Evolutionary conservation across 2,113 vertebrate genomes (phyloP), one percentile per base, ranked within the genome.

Genomic region (Cheilinus undulatus): DNA sequence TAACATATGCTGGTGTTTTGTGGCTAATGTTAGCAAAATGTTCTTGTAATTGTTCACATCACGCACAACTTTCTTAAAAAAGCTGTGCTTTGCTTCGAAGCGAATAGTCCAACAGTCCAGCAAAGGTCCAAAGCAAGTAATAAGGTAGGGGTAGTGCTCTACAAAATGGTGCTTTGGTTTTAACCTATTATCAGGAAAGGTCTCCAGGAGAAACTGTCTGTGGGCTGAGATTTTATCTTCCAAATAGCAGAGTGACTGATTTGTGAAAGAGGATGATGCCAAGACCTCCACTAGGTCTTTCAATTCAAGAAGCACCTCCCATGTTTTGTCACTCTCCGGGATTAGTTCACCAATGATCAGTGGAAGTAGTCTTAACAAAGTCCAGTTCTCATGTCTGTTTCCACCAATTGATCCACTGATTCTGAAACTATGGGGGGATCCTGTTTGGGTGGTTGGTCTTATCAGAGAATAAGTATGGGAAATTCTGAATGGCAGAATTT

Each of bases 191-290:
- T 59, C 36, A 9, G 45, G 42, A 24, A 78, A 78, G 5, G 23
- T 52, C 5, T 64, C 50, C 20, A 19, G 27, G 9, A 57, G 42
- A 3, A 64, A 19, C 3, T 56, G 51, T 42, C 43, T 50, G 27
- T 73, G 76, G n/a, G 52, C 54, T 24, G 22, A 45, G 11, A 79
- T 73, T 53, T 67, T 79, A 19, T 63, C 12, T 15, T 72, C 48
- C 15, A 68, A n/a, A 30, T 68, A 73, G 49, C 19, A 61, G 9
- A 67, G 14, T 10, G 23, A 60, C 52, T 73, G 30, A 28, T 17
- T 23, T 48, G 68, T 72, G 17, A 78, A 72, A 12, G 22, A 14
- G 28, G 52, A 40, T 15, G 68, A 72, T 45, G 28, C 43, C 27
- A 66, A 30, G 24, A 71, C 17, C 50, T 78, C 67, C 4, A 64